phyloP scores from a whole-genome alignment of 2,113 vertebrate genomes.

The Aspiorhynchus laticeps region DNA sequence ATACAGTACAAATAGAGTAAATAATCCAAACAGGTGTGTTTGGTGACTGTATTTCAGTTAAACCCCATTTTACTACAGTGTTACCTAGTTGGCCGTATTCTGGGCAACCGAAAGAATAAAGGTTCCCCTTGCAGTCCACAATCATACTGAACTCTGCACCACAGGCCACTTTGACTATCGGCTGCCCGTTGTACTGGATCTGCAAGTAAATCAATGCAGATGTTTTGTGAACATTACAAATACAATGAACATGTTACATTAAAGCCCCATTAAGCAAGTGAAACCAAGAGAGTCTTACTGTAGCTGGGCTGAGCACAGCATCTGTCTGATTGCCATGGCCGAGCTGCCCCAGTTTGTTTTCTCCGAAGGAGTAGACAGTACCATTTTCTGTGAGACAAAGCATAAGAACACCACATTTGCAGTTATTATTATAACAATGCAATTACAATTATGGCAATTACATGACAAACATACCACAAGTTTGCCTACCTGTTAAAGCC shows the following conservation, averaged over 20 bases:
- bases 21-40: neutral
- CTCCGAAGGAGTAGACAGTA: slow-evolving; percentile 88
- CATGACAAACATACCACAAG: neutral
- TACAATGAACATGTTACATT: neutral
- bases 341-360: slow-evolving; percentile 96
- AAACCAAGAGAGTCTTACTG: slow-evolving; percentile 70
- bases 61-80: neutral
- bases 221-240: neutral
- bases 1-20: neutral
- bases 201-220: slow-evolving; percentile 57
- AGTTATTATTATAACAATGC: neutral
- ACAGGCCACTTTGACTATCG: slow-evolving; percentile 92
- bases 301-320: slow-evolving; percentile 88
- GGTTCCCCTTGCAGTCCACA: slow-evolving; percentile 97
- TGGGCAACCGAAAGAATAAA: slow-evolving; percentile 95
- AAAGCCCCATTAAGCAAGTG: neutral
- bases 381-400: slow-evolving; percentile 79
- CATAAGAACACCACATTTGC: neutral
- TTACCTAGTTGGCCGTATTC: slow-evolving; percentile 95
- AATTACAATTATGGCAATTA: neutral
- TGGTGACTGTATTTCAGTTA: neutral
- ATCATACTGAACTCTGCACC: slow-evolving; percentile 98
- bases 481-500: slow-evolving; percentile 85
- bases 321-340: slow-evolving; percentile 95
- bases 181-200: slow-evolving; percentile 97